phyloP scores from a whole-genome alignment of 2,797 vertebrate genomes.

The Spheniscus humboldti region DNA sequence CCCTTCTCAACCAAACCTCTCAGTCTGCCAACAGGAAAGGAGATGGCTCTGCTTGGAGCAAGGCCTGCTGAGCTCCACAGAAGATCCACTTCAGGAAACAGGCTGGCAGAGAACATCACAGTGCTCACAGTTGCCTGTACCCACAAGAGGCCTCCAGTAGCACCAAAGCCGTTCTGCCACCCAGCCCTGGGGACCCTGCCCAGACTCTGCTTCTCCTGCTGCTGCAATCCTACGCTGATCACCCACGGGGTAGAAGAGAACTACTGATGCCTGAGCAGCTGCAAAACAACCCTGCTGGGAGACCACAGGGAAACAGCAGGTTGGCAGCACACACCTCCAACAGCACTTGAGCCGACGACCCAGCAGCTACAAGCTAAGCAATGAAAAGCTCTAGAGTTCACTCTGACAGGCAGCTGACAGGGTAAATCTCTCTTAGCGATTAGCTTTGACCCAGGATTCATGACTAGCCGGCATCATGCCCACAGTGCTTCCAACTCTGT shows the following conservation, averaged over 20 bases:
- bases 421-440: background rate
- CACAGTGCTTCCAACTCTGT: background rate
- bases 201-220: background rate
- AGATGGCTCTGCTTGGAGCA: background rate
- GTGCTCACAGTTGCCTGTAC: background rate
- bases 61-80: background rate
- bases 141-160: background rate
- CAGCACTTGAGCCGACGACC: background rate
- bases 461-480: fast-evolving
- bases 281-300: background rate
- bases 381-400: background rate
- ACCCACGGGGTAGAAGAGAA: background rate
- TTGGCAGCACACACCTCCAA: fast-evolving
- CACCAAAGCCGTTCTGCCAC: background rate
- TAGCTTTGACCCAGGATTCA: background rate
- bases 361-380: background rate
- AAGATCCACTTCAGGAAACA: background rate
- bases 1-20: background rate
- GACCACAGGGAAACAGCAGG: background rate
- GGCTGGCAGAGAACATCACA: background rate
- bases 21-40: background rate
- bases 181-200: background rate
- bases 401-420: background rate
- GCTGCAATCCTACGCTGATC: background rate
- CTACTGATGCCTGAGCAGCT: background rate